These are phyloP conservation scores for Ursus arctos DNA, from an alignment of 2,113 vertebrate species.

Conservation along the genomic window DNA sequence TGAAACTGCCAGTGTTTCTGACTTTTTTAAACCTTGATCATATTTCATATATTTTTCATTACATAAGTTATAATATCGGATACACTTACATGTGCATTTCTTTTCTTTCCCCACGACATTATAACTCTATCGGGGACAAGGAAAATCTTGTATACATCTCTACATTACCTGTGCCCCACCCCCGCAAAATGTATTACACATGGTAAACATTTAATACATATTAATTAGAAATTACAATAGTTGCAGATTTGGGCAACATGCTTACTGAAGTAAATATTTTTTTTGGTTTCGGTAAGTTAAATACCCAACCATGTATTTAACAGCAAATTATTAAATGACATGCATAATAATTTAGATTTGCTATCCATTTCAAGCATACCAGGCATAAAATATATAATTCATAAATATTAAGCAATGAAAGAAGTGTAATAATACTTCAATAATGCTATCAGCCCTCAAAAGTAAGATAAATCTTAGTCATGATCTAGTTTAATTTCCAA, in stretches of 20 bases:
- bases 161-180: neutral
- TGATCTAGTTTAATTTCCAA: slow-evolving; percentile 68
- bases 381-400: slow-evolving; percentile 27
- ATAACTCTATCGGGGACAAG: neutral
- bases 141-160: neutral
- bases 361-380: slow-evolving; percentile 43
- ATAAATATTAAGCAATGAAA: slow-evolving; percentile 70
- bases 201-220: neutral
- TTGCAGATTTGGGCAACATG: neutral
- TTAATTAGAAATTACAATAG: neutral
- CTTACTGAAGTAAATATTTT: slow-evolving; percentile 43
- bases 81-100: neutral
- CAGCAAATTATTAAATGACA: slow-evolving; percentile 64
- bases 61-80: neutral
- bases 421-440: slow-evolving; percentile 43
- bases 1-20: neutral
- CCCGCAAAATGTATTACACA: neutral
- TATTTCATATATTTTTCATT: neutral
- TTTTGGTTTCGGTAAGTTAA: slow-evolving; percentile 54
- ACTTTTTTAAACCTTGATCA: neutral
- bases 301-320: slow-evolving; percentile 46
- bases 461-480: slow-evolving; percentile 72
- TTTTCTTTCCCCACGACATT: neutral
- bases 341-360: slow-evolving; percentile 63
- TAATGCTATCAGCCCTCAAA: slow-evolving; percentile 60